Evolutionary conservation across 2,888 invertebrate genomes (phyloP), one percentile per base, ranked within the genome.

Genomic region (Electrophaes corylata): DNA sequence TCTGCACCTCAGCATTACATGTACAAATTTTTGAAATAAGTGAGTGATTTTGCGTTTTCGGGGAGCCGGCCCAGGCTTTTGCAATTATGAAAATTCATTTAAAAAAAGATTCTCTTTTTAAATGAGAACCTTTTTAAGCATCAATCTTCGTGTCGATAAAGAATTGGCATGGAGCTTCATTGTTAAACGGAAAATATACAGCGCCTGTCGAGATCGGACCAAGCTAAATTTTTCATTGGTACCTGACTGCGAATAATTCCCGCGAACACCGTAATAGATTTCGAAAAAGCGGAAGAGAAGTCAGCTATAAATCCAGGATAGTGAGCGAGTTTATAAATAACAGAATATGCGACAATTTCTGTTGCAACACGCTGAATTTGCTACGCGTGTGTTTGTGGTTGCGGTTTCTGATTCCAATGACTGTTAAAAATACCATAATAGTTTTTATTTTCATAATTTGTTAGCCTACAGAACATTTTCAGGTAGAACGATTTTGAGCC

Each of bases 251-350:
- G 75, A 82, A 82, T 84, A 82, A 84, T 82, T 81, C 77, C 72
- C 76, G 67, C 73, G 73, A 69, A 75, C 75, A 69, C 78, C 70
- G 81, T 84, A 84, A 86, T 84, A 85, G 86, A 86, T 84, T 86
- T 78, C 71, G 77, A 77, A 83, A 83, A 79, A 82, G 71, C 82
- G 83, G 80, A 83, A 82, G 76, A 72, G 79, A 78, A 80, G 81
- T 78, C 81, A 75, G 72, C 81, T 66, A 83, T 86, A 86, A 86
- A 88, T 84, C 73, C 70, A 68, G 61, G 64, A 65, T 67, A 75
- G 73, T 72, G 76, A 74, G 70, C 69, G 72, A 41, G 73, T 81
- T 79, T 78, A 75, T 74, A 75, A 78, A 61, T 65, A 64, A 54
- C 61, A 53, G 57, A 59, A 61, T 78, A 77, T 73, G 72, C 71